Evolutionary conservation across 2,797 vertebrate genomes (phyloP).

Genomic region (Serranus cabrilla): DNA sequence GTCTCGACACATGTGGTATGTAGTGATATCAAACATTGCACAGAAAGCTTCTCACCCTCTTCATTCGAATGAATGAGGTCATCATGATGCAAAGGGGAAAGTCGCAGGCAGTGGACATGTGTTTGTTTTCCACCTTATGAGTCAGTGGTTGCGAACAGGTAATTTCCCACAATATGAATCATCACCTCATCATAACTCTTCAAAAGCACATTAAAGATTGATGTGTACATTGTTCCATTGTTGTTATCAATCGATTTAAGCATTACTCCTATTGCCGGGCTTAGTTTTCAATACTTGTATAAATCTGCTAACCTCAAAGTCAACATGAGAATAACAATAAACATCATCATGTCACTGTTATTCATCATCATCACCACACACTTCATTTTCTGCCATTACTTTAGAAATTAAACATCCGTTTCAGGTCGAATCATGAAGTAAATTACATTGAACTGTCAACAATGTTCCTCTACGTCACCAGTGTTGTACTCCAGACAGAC

Average conservation of each 20-base stretch:
- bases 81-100: constrained; percentile 38
- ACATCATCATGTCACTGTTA: not conserved
- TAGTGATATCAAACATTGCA: not conserved
- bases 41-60: constrained; percentile 17
- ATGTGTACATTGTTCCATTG: not conserved
- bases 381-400: not conserved
- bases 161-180: constrained; percentile 59
- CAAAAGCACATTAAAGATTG: constrained; percentile 8
- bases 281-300: not conserved
- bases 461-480: not conserved
- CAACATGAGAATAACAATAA: not conserved
- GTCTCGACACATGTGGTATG: constrained; percentile 8
- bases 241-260: not conserved
- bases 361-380: not conserved
- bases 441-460: not conserved
- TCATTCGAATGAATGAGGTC: constrained; percentile 17
- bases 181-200: constrained; percentile 21
- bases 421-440: not conserved
- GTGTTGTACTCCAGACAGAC: constrained; percentile 23
- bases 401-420: not conserved
- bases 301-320: not conserved
- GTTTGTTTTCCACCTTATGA: constrained; percentile 46
- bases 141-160: constrained; percentile 45
- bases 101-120: constrained; percentile 14
- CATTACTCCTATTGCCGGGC: not conserved